Evolutionary conservation across 2,888 invertebrate genomes (phyloP).

Genomic region (Anorthoa munda): DNA sequence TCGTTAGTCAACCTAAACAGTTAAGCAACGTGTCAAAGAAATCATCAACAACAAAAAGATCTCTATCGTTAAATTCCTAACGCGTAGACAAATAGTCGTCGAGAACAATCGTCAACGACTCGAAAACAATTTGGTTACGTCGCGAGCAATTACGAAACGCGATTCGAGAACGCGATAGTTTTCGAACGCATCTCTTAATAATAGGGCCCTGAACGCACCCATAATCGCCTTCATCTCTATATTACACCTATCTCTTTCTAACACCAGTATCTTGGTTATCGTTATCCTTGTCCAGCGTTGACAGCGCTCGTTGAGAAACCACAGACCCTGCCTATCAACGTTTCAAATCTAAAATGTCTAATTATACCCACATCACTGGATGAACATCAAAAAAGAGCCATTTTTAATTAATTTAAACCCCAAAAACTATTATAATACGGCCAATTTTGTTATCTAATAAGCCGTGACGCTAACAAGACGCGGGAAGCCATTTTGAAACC

Average conservation of each 20-base stretch:
- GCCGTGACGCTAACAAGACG: conserved; percentile 86
- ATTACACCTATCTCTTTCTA: conserved; percentile 74
- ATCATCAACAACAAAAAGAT: conserved; percentile 83
- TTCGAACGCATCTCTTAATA: conserved; percentile 88
- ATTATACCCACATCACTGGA: conserved; percentile 90
- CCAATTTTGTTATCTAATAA: conserved; percentile 90
- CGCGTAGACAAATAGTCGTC: conserved; percentile 89
- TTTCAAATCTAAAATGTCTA: conserved; percentile 88
- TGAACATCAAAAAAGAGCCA: conserved; percentile 86
- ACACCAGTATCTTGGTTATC: conserved; percentile 62
- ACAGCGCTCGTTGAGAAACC: conserved; percentile 86
- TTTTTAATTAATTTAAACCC: conserved; percentile 90
- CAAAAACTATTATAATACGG: conserved; percentile 89
- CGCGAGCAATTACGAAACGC: conserved; percentile 87
- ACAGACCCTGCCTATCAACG: conserved; percentile 82
- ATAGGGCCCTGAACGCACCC: conserved; percentile 80
- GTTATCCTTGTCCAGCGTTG: conserved; percentile 78
- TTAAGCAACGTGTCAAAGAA: conserved; percentile 79
- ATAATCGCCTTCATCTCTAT: conserved; percentile 83
- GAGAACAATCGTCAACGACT: conserved; percentile 89
- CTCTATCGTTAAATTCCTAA: conserved; percentile 80
- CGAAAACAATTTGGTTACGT: conserved; percentile 89
- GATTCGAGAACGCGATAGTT: conserved; percentile 85
- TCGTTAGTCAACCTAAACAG: conserved; percentile 67
- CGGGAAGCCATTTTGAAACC: conserved; percentile 84